Evolutionary conservation across 2,888 invertebrate genomes (phyloP), one percentile per base, ranked within the genome.

Genomic region (Nomada fucata): DNA sequence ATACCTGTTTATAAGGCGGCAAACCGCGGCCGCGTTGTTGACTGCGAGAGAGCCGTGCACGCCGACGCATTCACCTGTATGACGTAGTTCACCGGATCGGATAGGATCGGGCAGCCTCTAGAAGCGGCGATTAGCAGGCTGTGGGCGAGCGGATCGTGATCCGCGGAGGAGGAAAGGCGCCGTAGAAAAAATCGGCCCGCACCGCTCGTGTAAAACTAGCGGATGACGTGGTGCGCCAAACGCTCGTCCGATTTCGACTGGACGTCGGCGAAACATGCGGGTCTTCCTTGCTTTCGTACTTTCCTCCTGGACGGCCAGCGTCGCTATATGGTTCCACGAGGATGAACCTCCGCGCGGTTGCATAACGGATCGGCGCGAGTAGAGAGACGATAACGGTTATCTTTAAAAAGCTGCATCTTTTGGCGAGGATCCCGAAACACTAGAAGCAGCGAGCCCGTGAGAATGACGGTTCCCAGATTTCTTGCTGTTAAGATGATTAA

Each of bases 11-110:
- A 83, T 87, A 86, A 88, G 84, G 84, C 88, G 87, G 84, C 84
- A 83, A 88, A 85, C 83, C 81, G 83, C 78, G 85, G 84, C 80
- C 76, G 85, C 82, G 87, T 80, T 84, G 83, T 88, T 82, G 88
- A 83, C 89, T 83, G 79, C 82, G 83, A 82, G 81, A 80, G 74
- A 82, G 70, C 79, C 55, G 77, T 71, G 78, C 57, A 88, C 88
- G 91, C 92, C 92, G 88, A 92, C 91, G 92, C 91, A 84, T 90
- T 92, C 90, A 92, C 91, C 91, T 91, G 91, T 88, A 92, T 92
- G 93, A 93, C 93, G 92, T 91, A 89, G 91, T 90, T 91, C 87
- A 85, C 90, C 86, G 84, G 89, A 92, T 90, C 88, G 88, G 89
- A 88, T 86, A 88, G 86, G 85, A 87, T 86, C 85, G 85, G 85